phyloP scores from a whole-genome alignment of 2,797 vertebrate genomes.

The Kryptopterus vitreolus region DNA sequence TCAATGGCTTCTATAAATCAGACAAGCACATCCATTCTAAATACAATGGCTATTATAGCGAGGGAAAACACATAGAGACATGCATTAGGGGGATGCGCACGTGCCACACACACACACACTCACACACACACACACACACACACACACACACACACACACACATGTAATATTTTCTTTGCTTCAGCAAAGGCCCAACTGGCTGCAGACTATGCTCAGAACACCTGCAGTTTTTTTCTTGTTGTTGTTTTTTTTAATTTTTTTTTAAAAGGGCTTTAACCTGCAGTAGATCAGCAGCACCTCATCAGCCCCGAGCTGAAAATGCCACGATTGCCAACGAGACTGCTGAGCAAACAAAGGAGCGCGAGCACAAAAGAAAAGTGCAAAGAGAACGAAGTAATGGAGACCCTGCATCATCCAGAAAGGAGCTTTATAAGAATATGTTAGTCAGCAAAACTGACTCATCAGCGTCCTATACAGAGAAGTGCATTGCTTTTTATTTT shows the following conservation, averaged over 20 bases:
- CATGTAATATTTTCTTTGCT: not conserved
- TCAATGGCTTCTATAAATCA: slow-evolving; percentile 53
- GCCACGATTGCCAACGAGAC: slow-evolving; percentile 18
- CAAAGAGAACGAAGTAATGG: slow-evolving; percentile 14
- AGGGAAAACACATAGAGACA: slow-evolving; percentile 30
- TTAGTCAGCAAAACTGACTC: slow-evolving; percentile 41
- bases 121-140: slow-evolving; percentile 12
- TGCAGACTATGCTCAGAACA: not conserved
- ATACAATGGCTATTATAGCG: slow-evolving; percentile 32
- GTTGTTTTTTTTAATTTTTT: too few relatives aligned
- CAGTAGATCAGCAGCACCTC: slow-evolving; percentile 16
- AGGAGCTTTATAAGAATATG: slow-evolving; percentile 20
- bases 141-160: slow-evolving; percentile 8
- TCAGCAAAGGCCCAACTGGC: not conserved
- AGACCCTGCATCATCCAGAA: slow-evolving; percentile 12
- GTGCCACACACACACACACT: not conserved
- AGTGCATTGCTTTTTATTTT: slow-evolving; percentile 35
- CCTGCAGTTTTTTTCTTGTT: slow-evolving; percentile 12
- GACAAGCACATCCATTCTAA: slow-evolving; percentile 34
- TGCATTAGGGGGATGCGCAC: slow-evolving; percentile 25
- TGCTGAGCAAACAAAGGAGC: slow-evolving; percentile 34
- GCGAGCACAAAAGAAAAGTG: slow-evolving; percentile 7
- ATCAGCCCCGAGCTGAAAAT: slow-evolving; percentile 11
- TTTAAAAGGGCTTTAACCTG: slow-evolving; percentile 24
- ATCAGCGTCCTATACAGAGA: slow-evolving; percentile 14